A percentile compares a stretch with the other conserved stretches of the same genome.
Conservation (phyloP, 2,888 invertebrate species). For the Oscheius myriophilus region DNA sequence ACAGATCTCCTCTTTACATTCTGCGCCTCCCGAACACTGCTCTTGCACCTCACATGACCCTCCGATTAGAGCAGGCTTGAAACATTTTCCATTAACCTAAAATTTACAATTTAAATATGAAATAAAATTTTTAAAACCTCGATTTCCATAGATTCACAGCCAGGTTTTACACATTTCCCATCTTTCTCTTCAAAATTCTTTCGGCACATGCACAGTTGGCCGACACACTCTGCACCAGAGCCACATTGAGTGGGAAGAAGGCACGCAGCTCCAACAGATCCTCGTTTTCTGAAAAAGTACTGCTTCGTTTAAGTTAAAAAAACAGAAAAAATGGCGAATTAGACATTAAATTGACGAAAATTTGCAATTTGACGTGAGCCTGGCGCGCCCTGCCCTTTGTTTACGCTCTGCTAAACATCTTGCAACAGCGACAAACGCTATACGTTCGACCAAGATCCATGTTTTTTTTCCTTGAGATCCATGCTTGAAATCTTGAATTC, state of each 20-base stretch:
- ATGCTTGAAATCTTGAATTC: no score
- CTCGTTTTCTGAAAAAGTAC: constrained; percentile 36
- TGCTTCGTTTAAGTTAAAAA: background rate
- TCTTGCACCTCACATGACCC: constrained; percentile 46
- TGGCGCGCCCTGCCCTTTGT: no score
- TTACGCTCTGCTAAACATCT: no score
- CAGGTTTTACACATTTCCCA: constrained; percentile 42
- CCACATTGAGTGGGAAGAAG: constrained; percentile 57
- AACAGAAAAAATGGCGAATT: no score
- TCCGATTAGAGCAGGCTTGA: constrained; percentile 40
- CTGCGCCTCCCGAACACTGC: constrained; percentile 58
- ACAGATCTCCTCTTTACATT: constrained; percentile 45
- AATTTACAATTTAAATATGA: background rate
- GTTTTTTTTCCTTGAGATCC: no score
- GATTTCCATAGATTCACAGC: constrained; percentile 28
- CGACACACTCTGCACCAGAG: constrained; percentile 52
- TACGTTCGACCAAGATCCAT: no score
- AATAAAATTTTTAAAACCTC: constrained; percentile 16
- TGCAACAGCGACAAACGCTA: no score
- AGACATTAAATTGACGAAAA: no score
- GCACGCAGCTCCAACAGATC: constrained; percentile 59
- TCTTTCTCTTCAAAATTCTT: constrained; percentile 41
- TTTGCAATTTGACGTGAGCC: no score
- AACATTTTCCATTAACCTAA: constrained; percentile 38
- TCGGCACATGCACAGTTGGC: constrained; percentile 51